Conservation (phyloP, 2,797 vertebrate genomes). For the Percopsis omiscomaycus region DNA sequence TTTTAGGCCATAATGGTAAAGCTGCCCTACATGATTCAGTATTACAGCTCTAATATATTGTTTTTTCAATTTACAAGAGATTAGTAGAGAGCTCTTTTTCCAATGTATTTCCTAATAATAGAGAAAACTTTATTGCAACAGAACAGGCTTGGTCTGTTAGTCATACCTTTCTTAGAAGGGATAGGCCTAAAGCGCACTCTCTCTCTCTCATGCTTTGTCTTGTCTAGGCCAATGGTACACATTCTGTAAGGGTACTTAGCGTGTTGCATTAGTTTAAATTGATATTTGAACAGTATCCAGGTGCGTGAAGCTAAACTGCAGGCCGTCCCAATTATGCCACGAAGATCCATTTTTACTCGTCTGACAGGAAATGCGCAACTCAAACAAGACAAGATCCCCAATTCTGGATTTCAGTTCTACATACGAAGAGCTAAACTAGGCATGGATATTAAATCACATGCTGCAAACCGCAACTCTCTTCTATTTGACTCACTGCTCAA, state of each 20-base stretch:
- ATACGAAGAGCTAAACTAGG: conserved; percentile 2
- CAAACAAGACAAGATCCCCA: background rate
- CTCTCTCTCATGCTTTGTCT: background rate
- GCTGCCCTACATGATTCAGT: no score
- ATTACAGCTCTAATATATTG: no score
- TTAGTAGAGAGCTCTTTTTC: conserved; percentile 44
- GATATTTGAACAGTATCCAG: no score
- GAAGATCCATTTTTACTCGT: background rate
- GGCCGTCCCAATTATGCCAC: no score
- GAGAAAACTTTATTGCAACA: conserved; percentile 30
- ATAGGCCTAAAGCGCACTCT: background rate
- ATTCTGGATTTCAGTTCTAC: background rate
- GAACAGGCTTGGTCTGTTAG: background rate
- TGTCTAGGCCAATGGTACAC: no score
- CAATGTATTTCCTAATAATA: conserved; percentile 35
- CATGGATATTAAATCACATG: conserved; percentile 16
- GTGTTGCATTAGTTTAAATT: background rate
- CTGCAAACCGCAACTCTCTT: background rate
- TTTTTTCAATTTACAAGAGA: conserved; percentile 15
- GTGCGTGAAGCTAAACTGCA: no score
- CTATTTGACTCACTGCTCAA: background rate
- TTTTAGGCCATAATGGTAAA: no score
- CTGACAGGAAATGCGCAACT: background rate
- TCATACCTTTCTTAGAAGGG: background rate
- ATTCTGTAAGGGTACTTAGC: no score